These are phyloP conservation scores for Catamblyrhynchus diadema DNA, from an alignment of 2,797 vertebrate species.

Conservation along the genomic window DNA sequence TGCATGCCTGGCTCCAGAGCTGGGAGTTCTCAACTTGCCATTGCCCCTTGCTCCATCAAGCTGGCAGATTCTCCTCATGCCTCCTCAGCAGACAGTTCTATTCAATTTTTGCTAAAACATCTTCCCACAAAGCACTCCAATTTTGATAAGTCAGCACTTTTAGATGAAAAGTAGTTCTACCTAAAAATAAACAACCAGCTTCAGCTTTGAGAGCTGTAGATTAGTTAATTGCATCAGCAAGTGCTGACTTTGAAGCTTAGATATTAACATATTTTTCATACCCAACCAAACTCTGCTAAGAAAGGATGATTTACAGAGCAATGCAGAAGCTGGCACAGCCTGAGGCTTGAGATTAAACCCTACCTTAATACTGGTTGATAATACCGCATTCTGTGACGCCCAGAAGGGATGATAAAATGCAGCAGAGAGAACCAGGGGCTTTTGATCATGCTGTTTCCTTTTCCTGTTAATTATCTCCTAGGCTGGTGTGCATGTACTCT, in stretches of 20 bases:
- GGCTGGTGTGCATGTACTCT: rapidly evolving
- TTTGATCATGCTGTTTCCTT: background rate
- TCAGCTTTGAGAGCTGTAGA: background rate
- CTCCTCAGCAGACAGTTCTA: background rate
- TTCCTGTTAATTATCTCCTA: background rate
- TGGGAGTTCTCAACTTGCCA: background rate
- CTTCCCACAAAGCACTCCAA: background rate
- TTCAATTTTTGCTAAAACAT: background rate
- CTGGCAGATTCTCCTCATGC: background rate
- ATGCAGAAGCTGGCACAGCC: background rate
- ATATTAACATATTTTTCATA: conserved; percentile 3
- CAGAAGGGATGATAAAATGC: background rate
- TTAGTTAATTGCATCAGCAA: conserved; percentile 11
- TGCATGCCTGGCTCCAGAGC: background rate
- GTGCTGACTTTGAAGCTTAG: conserved; percentile 17
- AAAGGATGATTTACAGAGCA: conserved; percentile 29
- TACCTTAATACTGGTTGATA: conserved; percentile 5
- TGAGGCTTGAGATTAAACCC: conserved; percentile 16
- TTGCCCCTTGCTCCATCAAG: background rate
- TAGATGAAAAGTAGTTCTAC: background rate
- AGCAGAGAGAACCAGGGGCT: background rate
- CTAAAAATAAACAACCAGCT: conserved; percentile 8
- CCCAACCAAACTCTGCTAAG: background rate
- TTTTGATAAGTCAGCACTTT: background rate
- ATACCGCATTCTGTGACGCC: background rate